Evolutionary conservation across 2,888 invertebrate genomes (phyloP), one percentile per base, ranked within the genome.

Genomic region (Morpho helenor): DNA sequence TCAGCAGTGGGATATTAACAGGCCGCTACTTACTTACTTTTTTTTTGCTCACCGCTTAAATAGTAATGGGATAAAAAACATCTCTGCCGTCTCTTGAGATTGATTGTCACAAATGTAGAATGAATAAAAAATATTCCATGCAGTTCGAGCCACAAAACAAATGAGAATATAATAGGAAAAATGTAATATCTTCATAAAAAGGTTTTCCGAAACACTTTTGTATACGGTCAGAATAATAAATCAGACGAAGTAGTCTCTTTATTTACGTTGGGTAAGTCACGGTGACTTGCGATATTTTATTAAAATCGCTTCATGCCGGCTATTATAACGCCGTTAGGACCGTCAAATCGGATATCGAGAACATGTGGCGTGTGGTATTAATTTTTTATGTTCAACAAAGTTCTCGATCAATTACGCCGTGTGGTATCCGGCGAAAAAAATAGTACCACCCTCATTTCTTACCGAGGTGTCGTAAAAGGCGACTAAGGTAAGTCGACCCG

Each of bases 271-370:
- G 45, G 45, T 44, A 49, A 43, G 43, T 57, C 52, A 57, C 47
- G 52, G 52, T 57, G 57, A 57, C 48, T 57, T 16, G 46, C 45
- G 49, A 56, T 56, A 43, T 52, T 51, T 48, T 51, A 48, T 51
- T 52, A 52, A 57, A 57, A 57, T 52, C 47, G 47, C 50, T 48
- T 46, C 48, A 48, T 51, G 48, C 52, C 52, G 31, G 52, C 57
- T 57, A 51, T 57, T 56, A 56, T 56, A 56, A 49, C 7, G 50
- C 50, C 56, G 50, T 56, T 57, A 57, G 52, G 57, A 48, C 43
- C 52, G 51, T 52, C 52, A 57, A 57, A 52, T 52, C 52, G 57
- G 51, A 47, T 57, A 57, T 57, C 47, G 52, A 39, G 47, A 54
- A 49, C 47, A 60, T 53, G 50, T 58, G 57, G 59, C 56, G 48